A percentile compares a stretch with the other conserved stretches of the same genome.
phyloP scores from a whole-genome alignment of 2,888 invertebrate genomes.

The Pristionchus arcanus region DNA sequence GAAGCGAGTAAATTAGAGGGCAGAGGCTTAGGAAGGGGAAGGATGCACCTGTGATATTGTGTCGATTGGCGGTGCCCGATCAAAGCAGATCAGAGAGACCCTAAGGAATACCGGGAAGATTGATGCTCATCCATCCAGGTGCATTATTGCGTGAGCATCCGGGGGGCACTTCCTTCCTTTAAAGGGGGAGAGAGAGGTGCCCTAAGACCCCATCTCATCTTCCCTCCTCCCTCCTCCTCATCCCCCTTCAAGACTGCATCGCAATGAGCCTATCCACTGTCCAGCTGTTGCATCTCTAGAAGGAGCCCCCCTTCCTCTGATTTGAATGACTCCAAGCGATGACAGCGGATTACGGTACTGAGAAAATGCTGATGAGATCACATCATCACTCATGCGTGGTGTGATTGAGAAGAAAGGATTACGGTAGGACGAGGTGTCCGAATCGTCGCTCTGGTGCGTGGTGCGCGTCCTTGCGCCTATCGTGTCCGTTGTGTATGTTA shows the following conservation, averaged over 20 bases:
- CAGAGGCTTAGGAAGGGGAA: not conserved
- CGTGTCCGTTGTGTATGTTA: constrained; percentile 29
- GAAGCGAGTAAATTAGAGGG: constrained; percentile 46
- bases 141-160: constrained; percentile 44
- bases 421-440: constrained; percentile 45
- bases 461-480: constrained; percentile 37
- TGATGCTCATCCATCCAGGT: constrained; percentile 39
- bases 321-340: constrained; percentile 33
- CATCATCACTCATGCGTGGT: constrained; percentile 7
- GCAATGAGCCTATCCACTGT: constrained; percentile 17
- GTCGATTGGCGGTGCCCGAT: constrained; percentile 6
- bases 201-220: constrained; percentile 32
- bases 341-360: constrained; percentile 34
- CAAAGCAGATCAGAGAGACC: not conserved
- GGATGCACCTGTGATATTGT: constrained; percentile 42
- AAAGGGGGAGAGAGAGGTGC: not conserved
- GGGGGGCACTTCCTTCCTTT: not conserved
- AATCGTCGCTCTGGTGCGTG: constrained; percentile 3
- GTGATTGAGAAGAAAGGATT: not conserved
- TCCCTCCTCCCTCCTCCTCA: not conserved
- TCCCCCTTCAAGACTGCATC: constrained; percentile 30
- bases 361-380: constrained; percentile 33
- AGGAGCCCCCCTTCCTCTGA: constrained; percentile 6
- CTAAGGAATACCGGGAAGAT: constrained; percentile 44
- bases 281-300: constrained; percentile 46